Evolutionary conservation across 2,888 invertebrate species (phyloP).

Genomic region (Leptinotarsa juncta): DNA sequence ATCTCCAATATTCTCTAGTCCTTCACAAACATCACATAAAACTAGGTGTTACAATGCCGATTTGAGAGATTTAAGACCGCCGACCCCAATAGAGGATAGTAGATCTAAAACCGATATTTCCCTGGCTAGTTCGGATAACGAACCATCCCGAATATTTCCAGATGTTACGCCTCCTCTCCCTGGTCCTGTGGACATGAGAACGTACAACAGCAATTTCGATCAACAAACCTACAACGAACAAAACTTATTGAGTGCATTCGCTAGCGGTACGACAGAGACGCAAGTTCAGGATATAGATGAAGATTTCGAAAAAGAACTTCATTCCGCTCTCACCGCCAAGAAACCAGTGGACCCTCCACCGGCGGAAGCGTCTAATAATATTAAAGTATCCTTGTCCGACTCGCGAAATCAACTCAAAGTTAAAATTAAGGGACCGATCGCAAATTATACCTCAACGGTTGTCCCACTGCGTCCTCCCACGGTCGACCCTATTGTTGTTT

Average conservation of each 20-base stretch:
- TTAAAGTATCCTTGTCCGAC: slow-evolving; percentile 82
- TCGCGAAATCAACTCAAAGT: slow-evolving; percentile 89
- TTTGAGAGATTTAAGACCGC: slow-evolving; percentile 66
- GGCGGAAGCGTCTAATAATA: slow-evolving; percentile 67
- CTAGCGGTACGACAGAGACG: slow-evolving; percentile 76
- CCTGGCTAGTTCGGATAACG: slow-evolving; percentile 49
- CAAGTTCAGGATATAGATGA: slow-evolving; percentile 80
- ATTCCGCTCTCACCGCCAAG: slow-evolving; percentile 74
- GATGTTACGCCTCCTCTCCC: slow-evolving; percentile 81
- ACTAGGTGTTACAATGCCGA: slow-evolving; percentile 62
- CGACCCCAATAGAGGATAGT: slow-evolving; percentile 66
- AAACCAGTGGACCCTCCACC: slow-evolving; percentile 66
- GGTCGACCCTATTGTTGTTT: slow-evolving; percentile 65
- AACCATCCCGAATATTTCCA: slow-evolving; percentile 66
- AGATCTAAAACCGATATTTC: slow-evolving; percentile 54
- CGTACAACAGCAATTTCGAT: slow-evolving; percentile 78
- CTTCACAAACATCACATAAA: slow-evolving; percentile 60
- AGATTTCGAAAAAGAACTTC: slow-evolving; percentile 82
- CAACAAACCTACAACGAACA: slow-evolving; percentile 72
- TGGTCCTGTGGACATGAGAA: slow-evolving; percentile 91
- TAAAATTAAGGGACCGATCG: slow-evolving; percentile 90
- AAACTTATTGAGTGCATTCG: slow-evolving; percentile 76
- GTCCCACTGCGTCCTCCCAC: slow-evolving; percentile 71
- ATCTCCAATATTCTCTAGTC: slow-evolving; percentile 71
- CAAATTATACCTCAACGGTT: slow-evolving; percentile 77